phyloP scores from a whole-genome alignment of 2,888 invertebrate species.

The Drosophila macrospina region DNA sequence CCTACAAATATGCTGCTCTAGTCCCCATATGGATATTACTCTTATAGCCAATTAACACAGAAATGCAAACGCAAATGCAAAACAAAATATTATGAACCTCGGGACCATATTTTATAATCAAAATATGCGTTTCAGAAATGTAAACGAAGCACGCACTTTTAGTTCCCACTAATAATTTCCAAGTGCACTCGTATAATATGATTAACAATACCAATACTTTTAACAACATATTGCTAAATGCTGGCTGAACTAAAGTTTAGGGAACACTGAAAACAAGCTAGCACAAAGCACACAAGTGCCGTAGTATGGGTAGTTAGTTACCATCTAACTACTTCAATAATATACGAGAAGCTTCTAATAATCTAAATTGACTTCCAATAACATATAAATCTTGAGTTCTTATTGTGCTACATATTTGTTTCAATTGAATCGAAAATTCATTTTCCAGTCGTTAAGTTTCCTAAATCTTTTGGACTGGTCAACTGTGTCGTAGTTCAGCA shows the following conservation, averaged over 20 bases:
- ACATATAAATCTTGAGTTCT: constrained; percentile 26
- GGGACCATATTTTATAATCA: constrained; percentile 85
- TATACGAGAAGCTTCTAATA: constrained; percentile 47
- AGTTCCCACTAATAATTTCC: constrained; percentile 53
- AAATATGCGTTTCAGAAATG: constrained; percentile 84
- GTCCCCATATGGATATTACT: constrained; percentile 45
- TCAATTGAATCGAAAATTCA: neutral
- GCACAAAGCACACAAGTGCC: constrained; percentile 53
- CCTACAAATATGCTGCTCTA: constrained; percentile 60
- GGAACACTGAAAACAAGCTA: constrained; percentile 55
- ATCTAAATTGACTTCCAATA: constrained; percentile 72
- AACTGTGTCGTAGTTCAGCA: constrained; percentile 38
- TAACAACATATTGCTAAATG: constrained; percentile 56
- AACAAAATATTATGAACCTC: constrained; percentile 75
- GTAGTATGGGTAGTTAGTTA: constrained; percentile 45
- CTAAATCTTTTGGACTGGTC: constrained; percentile 8
- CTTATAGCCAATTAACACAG: constrained; percentile 50
- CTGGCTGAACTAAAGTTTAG: constrained; percentile 63
- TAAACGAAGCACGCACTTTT: constrained; percentile 65
- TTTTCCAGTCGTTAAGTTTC: neutral
- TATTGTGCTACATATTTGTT: constrained; percentile 40
- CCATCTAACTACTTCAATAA: constrained; percentile 26
- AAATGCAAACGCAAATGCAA: constrained; percentile 37
- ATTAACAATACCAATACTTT: constrained; percentile 29
- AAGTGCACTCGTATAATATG: constrained; percentile 33